Evolutionary conservation across 2,888 invertebrate genomes (phyloP).

Genomic region (Scelioninae gen. 1): DNA sequence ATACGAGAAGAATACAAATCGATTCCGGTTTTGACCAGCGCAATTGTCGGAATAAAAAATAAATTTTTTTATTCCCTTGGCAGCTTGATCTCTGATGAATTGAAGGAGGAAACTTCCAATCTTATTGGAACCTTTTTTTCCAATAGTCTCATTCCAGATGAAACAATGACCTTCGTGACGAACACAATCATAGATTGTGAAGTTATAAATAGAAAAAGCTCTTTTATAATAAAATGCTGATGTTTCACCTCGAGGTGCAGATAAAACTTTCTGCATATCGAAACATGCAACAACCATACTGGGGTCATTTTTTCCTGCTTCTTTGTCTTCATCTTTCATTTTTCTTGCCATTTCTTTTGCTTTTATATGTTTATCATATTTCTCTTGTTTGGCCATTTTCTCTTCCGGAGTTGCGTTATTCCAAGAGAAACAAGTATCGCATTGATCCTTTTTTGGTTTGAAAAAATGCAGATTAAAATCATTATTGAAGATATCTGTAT

Average conservation of each 20-base stretch:
- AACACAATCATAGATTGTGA: conserved; percentile 69
- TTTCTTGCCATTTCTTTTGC: conserved; percentile 67
- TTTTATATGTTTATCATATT: conserved; percentile 62
- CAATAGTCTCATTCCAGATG: conserved; percentile 73
- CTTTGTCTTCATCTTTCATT: conserved; percentile 41
- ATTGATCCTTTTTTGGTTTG: conserved; percentile 74
- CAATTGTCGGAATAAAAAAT: conserved; percentile 76
- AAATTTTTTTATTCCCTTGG: conserved; percentile 69
- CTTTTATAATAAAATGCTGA: conserved; percentile 67
- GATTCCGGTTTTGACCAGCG: conserved; percentile 74
- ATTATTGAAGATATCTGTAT: conserved; percentile 40
- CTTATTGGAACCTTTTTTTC: conserved; percentile 72
- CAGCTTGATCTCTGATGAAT: conserved; percentile 46
- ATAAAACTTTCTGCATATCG: conserved; percentile 61
- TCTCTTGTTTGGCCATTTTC: conserved; percentile 32
- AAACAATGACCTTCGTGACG: conserved; percentile 69
- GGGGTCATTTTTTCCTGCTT: conserved; percentile 16
- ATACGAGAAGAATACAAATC: conserved; percentile 73
- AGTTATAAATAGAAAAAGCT: conserved; percentile 69
- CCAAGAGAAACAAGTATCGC: conserved; percentile 33
- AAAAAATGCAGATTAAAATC: conserved; percentile 54
- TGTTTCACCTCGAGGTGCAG: conserved; percentile 23
- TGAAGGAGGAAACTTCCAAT: conserved; percentile 69
- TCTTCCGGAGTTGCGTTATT: conserved; percentile 11
- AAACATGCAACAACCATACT: conserved; percentile 43